These are phyloP conservation scores for Agrypnia vestita DNA, from an alignment of 1,140 invertebrate genomes.

Conservation along the genomic window DNA sequence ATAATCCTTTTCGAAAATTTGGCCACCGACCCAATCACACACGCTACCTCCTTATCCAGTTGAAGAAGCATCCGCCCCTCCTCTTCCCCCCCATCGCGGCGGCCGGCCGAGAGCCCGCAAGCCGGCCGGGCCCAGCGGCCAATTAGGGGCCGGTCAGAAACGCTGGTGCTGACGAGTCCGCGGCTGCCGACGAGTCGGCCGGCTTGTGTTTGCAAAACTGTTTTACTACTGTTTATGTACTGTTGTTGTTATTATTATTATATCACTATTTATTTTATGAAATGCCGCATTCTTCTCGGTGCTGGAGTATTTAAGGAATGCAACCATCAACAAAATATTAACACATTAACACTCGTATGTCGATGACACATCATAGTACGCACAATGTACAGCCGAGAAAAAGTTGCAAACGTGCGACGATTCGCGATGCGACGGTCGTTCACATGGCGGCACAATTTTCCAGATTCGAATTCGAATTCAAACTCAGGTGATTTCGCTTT, in stretches of 20 bases:
- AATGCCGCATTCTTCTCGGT: no score
- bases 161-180: not conserved
- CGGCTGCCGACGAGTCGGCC: not conserved
- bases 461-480: slow-evolving; percentile 7
- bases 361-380: no score
- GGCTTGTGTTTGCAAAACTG: no score
- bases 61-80: slow-evolving; percentile 56
- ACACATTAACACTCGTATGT: no score
- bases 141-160: not conserved
- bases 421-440: no score
- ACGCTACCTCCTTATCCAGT: slow-evolving; percentile 58
- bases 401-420: no score
- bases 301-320: no score
- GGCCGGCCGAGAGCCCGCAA: not conserved
- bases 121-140: not conserved
- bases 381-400: no score
- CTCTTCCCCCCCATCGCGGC: slow-evolving; percentile 50
- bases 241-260: no score
- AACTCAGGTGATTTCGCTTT: slow-evolving; percentile 35
- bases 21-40: not conserved
- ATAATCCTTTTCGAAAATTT: not conserved
- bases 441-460: not conserved
- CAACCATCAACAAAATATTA: no score
- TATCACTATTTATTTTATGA: no score
- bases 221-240: no score